These are phyloP conservation scores for Odocoileus hemionus DNA, from an alignment of 2,113 vertebrate genomes.

Conservation along the genomic window DNA sequence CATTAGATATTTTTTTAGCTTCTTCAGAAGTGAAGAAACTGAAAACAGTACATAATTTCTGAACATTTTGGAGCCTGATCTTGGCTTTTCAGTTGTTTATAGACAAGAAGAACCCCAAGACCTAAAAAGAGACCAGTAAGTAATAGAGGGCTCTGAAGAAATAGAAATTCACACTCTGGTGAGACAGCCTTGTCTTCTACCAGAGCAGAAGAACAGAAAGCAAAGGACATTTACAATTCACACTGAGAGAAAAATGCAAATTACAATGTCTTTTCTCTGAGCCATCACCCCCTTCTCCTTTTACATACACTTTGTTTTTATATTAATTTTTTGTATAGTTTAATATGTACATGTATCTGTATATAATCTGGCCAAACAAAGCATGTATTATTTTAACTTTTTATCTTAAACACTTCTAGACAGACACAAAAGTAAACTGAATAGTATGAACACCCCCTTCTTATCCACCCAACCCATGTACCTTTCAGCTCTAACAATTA, in stretches of 20 bases:
- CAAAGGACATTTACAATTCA: not conserved
- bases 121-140: not conserved
- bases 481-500: not conserved
- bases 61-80: not conserved
- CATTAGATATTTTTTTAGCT: not conserved
- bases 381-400: not conserved
- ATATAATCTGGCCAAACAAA: not conserved
- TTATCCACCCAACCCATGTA: not conserved
- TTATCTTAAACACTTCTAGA: not conserved
- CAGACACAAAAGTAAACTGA: not conserved
- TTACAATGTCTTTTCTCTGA: not conserved
- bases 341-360: not conserved
- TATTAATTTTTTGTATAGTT: not conserved
- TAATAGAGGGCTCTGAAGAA: not conserved
- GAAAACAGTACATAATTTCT: not conserved
- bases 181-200: not conserved
- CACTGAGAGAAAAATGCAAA: not conserved
- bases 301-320: not conserved
- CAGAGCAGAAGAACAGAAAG: not conserved
- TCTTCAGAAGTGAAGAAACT: not conserved
- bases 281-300: not conserved
- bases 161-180: not conserved
- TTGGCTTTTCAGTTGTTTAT: not conserved
- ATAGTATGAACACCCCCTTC: not conserved
- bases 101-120: not conserved